Evolutionary conservation across 2,113 vertebrate species (phyloP).

Genomic region (Glaucidium brasilianum): DNA sequence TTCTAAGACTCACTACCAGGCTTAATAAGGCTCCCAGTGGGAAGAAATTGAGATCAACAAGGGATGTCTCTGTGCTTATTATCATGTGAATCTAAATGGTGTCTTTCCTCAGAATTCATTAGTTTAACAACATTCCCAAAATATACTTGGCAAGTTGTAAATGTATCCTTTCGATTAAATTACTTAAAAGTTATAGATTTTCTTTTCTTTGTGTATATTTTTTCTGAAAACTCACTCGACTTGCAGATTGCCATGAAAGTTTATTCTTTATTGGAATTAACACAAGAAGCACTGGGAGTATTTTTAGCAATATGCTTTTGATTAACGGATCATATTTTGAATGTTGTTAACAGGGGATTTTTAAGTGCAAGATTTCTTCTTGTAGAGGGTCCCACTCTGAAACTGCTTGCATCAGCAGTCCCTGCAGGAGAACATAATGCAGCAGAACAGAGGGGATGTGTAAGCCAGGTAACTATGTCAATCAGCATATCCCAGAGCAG

Average conservation of each 20-base stretch:
- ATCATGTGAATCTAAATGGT: slow-evolving; percentile 49
- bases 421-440: background rate
- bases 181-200: slow-evolving; percentile 41
- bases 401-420: slow-evolving; percentile 30
- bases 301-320: slow-evolving; percentile 54
- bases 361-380: slow-evolving; percentile 7
- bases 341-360: slow-evolving; percentile 27
- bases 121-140: slow-evolving; percentile 60
- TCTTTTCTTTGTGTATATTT: slow-evolving; percentile 28
- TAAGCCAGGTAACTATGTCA: background rate
- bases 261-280: slow-evolving; percentile 56
- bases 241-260: slow-evolving; percentile 17
- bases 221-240: background rate
- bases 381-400: background rate
- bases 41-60: slow-evolving; percentile 60
- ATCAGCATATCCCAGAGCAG: background rate
- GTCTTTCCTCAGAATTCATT: slow-evolving; percentile 65
- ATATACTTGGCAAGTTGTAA: slow-evolving; percentile 46
- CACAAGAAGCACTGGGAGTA: slow-evolving; percentile 27
- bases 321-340: slow-evolving; percentile 23
- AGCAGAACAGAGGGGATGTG: background rate
- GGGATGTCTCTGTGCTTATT: slow-evolving; percentile 55
- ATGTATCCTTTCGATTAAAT: slow-evolving; percentile 30
- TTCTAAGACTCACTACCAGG: slow-evolving; percentile 32
- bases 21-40: slow-evolving; percentile 62